Base-by-base conservation (phyloP, 2,797 vertebrate genomes). In the Spondyliosoma cantharus region DNA sequence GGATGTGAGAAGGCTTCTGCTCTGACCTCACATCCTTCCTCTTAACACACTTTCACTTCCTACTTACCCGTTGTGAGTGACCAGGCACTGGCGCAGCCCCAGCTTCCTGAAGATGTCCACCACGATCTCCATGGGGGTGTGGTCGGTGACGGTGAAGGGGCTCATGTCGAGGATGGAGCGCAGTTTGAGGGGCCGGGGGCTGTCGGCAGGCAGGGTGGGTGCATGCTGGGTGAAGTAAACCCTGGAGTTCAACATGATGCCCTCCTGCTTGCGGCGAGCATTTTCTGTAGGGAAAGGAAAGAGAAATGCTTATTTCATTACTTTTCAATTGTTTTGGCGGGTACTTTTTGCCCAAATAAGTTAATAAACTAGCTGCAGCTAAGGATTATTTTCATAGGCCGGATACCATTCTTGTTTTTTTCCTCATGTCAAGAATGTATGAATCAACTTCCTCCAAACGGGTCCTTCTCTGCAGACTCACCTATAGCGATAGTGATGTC, bases 81-180 rank as follows among this genome's bases (percentile, higher is more conserved):
- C 98, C 88, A 99, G 96, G 94, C 97, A 99, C 96, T 99, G 98
- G 88, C 98, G 97, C 91, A 99, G 96, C 5, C 98, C 98, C 80
- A 99, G 92, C 91, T 99, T 99, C 37, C 98, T 96, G 94, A 99
- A 99, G 90, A 99, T 99, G 93, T 99, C 98, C 92, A 99, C 98
- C 92, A 99, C 98, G 13, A 99, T 99, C 94, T 99, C 98, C 98
- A 99, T 99, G 25, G 98, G 98, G 0, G 98, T 99, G 94, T 99
- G 98, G 94, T 99, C 98, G 2, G 98, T 99, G 92, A 99, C 97
- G 5, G 98, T 99, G 92, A 99, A 99, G 63, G 98, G 98, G 90
- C 98, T 99, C 97, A 99, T 99, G 89, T 99, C 98, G 76, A 99
- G 96, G 87, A 99, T 99, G 93, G 97, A 97, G 93, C 98, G 95